These are phyloP conservation scores for Lysiphlebus fabarum DNA, from an alignment of 1,140 invertebrate species.

Conservation along the genomic window DNA sequence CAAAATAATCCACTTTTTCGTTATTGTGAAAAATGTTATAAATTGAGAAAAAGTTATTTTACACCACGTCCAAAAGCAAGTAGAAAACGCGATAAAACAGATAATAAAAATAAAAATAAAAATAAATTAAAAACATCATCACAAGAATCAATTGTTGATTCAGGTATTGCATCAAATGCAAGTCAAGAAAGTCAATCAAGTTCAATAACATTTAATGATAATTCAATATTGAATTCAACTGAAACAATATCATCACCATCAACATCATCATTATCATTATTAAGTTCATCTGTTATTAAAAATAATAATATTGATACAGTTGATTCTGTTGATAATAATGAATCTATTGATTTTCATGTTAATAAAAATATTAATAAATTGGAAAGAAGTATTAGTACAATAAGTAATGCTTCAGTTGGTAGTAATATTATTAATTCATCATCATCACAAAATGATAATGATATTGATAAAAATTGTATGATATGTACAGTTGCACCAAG, in stretches of 20 bases:
- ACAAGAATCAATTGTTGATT: conserved; percentile 14
- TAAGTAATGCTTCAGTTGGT: no score
- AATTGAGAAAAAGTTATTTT: conserved; percentile 65
- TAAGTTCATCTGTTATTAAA: no score
- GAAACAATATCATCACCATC: neutral
- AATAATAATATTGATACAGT: neutral
- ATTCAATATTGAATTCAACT: neutral
- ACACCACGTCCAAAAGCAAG: conserved; percentile 61
- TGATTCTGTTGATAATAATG: no score
- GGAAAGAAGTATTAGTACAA: no score
- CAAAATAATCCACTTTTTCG: conserved; percentile 64
- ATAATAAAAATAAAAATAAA: neutral
- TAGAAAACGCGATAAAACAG: conserved; percentile 26
- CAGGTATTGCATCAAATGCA: conserved; percentile 25
- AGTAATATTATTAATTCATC: neutral
- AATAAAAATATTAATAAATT: no score
- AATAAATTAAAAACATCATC: conserved; percentile 3
- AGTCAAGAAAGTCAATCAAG: conserved; percentile 30
- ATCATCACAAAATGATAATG: conserved; percentile 19
- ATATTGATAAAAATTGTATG: conserved; percentile 56
- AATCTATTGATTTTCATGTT: no score
- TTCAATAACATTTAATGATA: neutral
- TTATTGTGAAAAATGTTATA: conserved; percentile 67
- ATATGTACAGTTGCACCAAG: conserved; percentile 61
- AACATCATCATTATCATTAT: conserved; percentile 1